These are phyloP conservation scores for Botia kubotai DNA, from an alignment of 2,797 vertebrate species.

Conservation along the genomic window DNA sequence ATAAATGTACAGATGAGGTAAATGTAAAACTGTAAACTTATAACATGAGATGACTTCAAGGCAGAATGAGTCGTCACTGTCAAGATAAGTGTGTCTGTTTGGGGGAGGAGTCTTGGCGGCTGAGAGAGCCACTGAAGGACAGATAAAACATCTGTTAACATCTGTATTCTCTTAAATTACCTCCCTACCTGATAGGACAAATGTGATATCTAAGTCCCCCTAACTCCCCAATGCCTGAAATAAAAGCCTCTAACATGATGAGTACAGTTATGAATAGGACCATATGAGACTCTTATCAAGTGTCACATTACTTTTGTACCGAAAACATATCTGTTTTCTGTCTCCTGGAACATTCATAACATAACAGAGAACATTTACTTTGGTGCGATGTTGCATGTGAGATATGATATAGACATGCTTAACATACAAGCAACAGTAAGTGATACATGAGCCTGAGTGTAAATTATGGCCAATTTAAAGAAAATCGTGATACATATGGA, in stretches of 20 bases:
- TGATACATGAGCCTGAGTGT: not conserved
- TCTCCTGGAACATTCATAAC: constrained; percentile 22
- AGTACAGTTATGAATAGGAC: constrained; percentile 62
- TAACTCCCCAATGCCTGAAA: constrained; percentile 48
- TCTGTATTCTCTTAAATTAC: constrained; percentile 55
- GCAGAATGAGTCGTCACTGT: constrained; percentile 60
- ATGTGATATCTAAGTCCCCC: constrained; percentile 50
- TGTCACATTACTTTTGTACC: constrained; percentile 43
- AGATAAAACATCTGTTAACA: constrained; percentile 61
- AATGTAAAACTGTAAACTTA: constrained; percentile 29
- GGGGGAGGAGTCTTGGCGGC: constrained; percentile 15
- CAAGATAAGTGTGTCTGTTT: constrained; percentile 63
- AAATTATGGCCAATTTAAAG: not conserved
- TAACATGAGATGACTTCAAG: constrained; percentile 48
- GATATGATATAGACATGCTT: too few relatives aligned
- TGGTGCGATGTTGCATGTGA: not conserved
- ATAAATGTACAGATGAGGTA: too few relatives aligned
- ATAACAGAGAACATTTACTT: constrained; percentile 8
- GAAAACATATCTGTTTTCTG: constrained; percentile 56
- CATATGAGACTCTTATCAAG: constrained; percentile 58
- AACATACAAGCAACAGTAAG: not conserved
- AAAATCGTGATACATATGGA: not conserved
- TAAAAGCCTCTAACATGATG: constrained; percentile 50
- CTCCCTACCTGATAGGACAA: constrained; percentile 40
- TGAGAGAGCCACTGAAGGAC: constrained; percentile 52